A percentile compares a stretch with the other conserved stretches of the same genome.
Conservation (phyloP, 2,113 vertebrate species). For the Pycnonotus jocosus region DNA sequence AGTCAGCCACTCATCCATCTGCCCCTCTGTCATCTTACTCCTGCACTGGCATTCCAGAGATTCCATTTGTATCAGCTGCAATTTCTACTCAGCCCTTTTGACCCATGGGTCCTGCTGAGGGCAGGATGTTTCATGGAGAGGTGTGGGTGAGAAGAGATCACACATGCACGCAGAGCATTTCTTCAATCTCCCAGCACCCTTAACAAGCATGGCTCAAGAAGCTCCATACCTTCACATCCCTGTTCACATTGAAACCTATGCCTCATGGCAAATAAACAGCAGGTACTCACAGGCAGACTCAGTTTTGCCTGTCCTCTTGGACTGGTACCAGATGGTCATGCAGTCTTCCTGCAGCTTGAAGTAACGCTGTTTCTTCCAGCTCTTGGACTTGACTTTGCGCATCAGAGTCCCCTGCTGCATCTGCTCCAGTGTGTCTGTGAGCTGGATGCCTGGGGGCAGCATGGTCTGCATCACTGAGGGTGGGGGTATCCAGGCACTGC, state of each 20-base stretch:
- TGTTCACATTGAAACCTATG: neutral
- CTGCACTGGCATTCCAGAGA: rapidly evolving
- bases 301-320: conserved; percentile 78
- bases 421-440: conserved; percentile 76
- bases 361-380: conserved; percentile 88
- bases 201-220: neutral
- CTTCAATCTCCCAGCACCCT: neutral
- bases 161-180: neutral
- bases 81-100: neutral
- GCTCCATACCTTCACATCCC: neutral
- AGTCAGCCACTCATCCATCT: neutral
- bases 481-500: rapidly evolving
- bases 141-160: neutral
- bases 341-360: conserved; percentile 89
- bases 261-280: neutral
- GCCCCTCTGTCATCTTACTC: neutral
- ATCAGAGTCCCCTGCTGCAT: conserved; percentile 85
- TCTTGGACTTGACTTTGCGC: conserved; percentile 90
- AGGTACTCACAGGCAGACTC: conserved; percentile 86
- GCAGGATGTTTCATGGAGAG: neutral
- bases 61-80: neutral
- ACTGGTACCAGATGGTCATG: conserved; percentile 91
- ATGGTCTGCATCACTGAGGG: neutral
- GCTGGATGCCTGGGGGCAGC: conserved; percentile 72
- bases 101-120: neutral